Percentiles rank a stretch among this genome's conserved stretches.
These are phyloP conservation scores for Aphyosemion australe DNA, from an alignment of 2,113 vertebrate species.

Conservation along the genomic window DNA sequence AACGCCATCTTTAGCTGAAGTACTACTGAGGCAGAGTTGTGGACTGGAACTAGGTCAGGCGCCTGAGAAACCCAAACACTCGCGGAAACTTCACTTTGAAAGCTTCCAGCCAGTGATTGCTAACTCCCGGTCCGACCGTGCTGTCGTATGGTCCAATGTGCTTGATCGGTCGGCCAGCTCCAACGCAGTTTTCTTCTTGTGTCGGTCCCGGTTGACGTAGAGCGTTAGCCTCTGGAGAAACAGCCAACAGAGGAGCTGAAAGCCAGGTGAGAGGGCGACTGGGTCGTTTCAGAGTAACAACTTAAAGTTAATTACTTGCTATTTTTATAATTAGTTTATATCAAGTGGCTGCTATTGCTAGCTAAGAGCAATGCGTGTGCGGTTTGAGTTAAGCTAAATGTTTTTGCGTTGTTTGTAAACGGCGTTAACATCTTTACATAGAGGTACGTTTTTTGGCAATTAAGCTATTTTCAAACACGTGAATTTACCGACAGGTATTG, in stretches of 20 bases:
- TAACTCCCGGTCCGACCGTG: constrained; percentile 10
- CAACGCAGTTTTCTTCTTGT: constrained; percentile 65
- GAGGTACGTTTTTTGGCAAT: too few species aligned
- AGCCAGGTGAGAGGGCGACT: constrained; percentile 50
- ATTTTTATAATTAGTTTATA: neutral
- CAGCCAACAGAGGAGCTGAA: constrained; percentile 20
- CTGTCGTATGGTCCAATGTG: constrained; percentile 70
- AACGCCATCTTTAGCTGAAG: constrained; percentile 72
- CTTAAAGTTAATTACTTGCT: neutral
- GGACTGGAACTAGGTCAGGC: constrained; percentile 64
- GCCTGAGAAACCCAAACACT: constrained; percentile 10
- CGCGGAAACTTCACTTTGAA: neutral
- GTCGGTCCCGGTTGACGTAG: constrained; percentile 73
- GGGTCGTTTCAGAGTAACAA: neutral
- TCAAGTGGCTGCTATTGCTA: neutral
- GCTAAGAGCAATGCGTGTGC: too few species aligned
- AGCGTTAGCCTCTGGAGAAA: constrained; percentile 36
- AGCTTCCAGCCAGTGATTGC: constrained; percentile 4
- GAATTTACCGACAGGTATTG: too few species aligned
- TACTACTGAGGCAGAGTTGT: constrained; percentile 35
- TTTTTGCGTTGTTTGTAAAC: too few species aligned
- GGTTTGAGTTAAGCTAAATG: too few species aligned
- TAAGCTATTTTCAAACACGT: too few species aligned
- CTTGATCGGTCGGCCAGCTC: constrained; percentile 53
- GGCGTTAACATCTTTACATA: too few species aligned